Evolutionary conservation across 2,113 vertebrate species (phyloP), one percentile per base, ranked within the genome.

Genomic region (Strix uralensis): DNA sequence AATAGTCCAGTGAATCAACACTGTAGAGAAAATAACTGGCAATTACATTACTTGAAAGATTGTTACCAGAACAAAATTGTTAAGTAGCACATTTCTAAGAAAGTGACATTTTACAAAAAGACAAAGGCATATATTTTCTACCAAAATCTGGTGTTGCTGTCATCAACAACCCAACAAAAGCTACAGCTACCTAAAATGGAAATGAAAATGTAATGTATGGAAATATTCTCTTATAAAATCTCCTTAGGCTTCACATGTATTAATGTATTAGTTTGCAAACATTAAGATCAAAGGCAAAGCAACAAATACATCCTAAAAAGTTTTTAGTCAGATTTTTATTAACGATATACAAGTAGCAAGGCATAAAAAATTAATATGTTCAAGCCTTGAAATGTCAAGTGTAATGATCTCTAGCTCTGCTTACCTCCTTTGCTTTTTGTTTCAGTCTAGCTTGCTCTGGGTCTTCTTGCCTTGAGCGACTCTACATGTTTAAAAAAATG

Each of bases 351-450:
- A 99, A 99, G 99, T 98, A 99, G 98, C 94, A 97, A 97, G 97
- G 98, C 99, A 99, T 99, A 98, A 99, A 99, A 99, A 98, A 99
- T 99, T 99, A 98, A 99, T 99, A 98, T 94, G 94, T 96, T 86
- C 92, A 97, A 99, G 98, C 98, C 98, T 98, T 98, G 98, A 98
- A 99, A 99, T 99, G 99, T 99, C 99, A 99, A 98, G 98, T 98
- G 98, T 99, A 99, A 99, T 99, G 99, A 99, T 99, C 98, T 98
- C 98, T 92, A 96, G 97, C 97, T 96, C 97, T 97, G 98, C 99
- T 98, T 98, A 99, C 98, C 99, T 99, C 99, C 98, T 99, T 99
- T 97, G 98, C 98, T 98, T 99, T 99, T 98, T 99, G 98, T 98
- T 99, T 99, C 98, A 98, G 98, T 95, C 98, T 98, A 92, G 98